Base-by-base conservation (phyloP, 2,888 invertebrate species). In the Chironomus riparius region DNA sequence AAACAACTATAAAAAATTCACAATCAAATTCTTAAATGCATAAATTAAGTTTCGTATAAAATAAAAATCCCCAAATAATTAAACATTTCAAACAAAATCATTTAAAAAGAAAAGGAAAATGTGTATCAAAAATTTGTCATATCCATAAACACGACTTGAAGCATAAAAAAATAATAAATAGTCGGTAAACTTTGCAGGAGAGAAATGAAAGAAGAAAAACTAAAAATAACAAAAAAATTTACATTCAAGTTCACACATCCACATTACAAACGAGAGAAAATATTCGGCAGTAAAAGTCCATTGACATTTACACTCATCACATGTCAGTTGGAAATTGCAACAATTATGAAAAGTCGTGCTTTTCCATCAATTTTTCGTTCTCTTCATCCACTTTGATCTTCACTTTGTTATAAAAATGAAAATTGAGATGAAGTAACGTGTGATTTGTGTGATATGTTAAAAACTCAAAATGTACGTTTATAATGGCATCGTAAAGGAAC, bases 371-470 rank as follows among this genome's bases (percentile, higher is more conserved):
- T 22, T 18, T 18, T 38, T 21, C 65, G 62, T 65, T 68, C n/a
- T 61, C 24, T 61, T 47, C 72, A 38, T 61, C 47, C 65, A 65
- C 65, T 65, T 65, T 65, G 65, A 65, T 65, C 65, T 38, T 65
- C 65, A 65, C 65, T 65, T 65, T 21, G 65, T 65, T 56, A 56
- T 56, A 56, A 15, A 15, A 56, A 56, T 18, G 56, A 38, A 38
- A 38, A 38, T 38, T 12, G 65, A 24, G 24, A 21, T 12, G 15
- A 56, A 65, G 22, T 6, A 18, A 18, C 62, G 62, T 12, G 65
- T 65, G 65, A 38, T 38, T 38, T 13, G 65, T 12, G 65, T 24
- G 22, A 24, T 24, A 21, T 13, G 24, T 13, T 24, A 21, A 65
- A 50, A 12, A 65, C 21, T 65, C 22, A 12, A 65, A 65, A 24